Evolutionary conservation across 2,797 vertebrate genomes (phyloP).

Genomic region (Paramormyrops hopkinsi): DNA sequence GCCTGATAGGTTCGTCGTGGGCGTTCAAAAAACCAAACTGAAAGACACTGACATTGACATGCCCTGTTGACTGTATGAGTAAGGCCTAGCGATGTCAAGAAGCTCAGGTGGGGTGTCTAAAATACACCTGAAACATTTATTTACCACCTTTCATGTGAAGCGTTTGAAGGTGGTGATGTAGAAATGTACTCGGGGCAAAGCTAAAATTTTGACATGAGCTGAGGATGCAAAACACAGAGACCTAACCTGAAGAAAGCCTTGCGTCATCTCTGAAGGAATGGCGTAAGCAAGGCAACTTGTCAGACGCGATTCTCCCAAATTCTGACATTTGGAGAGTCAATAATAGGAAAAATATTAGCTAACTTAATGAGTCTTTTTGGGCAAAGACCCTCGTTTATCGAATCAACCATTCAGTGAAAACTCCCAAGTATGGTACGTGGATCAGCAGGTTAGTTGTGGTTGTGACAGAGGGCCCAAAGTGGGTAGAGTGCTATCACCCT

Average conservation of each 20-base stretch:
- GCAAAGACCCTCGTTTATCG: not conserved
- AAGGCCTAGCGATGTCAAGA: slow-evolving; percentile 33
- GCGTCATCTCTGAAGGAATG: not conserved
- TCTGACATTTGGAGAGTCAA: not conserved
- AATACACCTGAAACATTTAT: slow-evolving; percentile 40
- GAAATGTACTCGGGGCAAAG: not conserved
- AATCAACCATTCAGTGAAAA: not conserved
- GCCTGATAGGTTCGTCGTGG: slow-evolving; percentile 37
- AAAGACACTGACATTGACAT: slow-evolving; percentile 14
- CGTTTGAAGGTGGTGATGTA: slow-evolving; percentile 41
- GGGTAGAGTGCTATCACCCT: not conserved
- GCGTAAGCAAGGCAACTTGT: not conserved
- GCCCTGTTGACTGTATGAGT: slow-evolving; percentile 23
- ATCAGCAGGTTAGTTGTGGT: not conserved
- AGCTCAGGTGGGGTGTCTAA: slow-evolving; percentile 36
- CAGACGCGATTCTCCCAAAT: not conserved
- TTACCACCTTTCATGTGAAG: slow-evolving; percentile 49
- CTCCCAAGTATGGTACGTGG: not conserved
- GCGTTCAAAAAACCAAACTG: slow-evolving; percentile 30
- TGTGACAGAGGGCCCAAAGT: not conserved
- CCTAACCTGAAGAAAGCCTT: slow-evolving; percentile 41
- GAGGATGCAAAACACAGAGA: slow-evolving; percentile 34
- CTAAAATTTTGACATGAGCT: slow-evolving; percentile 20
- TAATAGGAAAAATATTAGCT: not conserved
- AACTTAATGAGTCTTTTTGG: not conserved